A percentile compares a stretch with the other conserved stretches of the same genome.
Evolutionary conservation across 1,140 invertebrate species (phyloP).

Genomic region (Diachasmimorpha longicaudata): DNA sequence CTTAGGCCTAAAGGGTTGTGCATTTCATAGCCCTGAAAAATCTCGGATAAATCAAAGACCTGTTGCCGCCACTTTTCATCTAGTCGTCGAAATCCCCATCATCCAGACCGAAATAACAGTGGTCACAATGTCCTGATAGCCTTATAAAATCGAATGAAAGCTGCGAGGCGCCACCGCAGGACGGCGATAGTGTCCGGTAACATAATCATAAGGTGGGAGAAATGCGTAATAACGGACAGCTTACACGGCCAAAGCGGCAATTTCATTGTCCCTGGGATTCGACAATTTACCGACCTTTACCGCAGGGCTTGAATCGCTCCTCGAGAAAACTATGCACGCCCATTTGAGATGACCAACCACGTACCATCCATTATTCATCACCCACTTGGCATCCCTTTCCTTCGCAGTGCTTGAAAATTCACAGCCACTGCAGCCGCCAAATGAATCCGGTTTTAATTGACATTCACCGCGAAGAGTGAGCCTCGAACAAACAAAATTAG

Average conservation of each 20-base stretch:
- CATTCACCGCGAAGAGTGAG: not conserved
- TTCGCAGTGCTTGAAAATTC: slow-evolving; percentile 6
- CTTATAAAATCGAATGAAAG: not conserved
- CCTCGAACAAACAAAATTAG: not conserved
- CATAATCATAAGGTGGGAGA: slow-evolving; percentile 41
- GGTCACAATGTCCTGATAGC: not conserved
- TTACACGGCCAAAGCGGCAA: slow-evolving; percentile 44
- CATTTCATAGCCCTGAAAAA: no score
- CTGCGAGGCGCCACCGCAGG: not conserved
- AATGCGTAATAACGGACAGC: slow-evolving; percentile 49
- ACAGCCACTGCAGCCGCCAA: not conserved
- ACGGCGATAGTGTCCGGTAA: slow-evolving; percentile 24
- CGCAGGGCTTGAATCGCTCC: slow-evolving; percentile 26
- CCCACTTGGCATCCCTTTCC: slow-evolving; percentile 40
- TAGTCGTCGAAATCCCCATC: not conserved
- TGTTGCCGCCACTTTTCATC: not conserved
- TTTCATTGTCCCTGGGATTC: slow-evolving; percentile 53
- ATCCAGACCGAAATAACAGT: not conserved
- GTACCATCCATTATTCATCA: slow-evolving; percentile 61
- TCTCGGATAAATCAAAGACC: no score
- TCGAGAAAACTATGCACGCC: slow-evolving; percentile 8
- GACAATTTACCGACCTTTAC: slow-evolving; percentile 58
- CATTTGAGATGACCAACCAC: slow-evolving; percentile 44
- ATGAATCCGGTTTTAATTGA: slow-evolving; percentile 14
- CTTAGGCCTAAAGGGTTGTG: no score